Base-by-base conservation (phyloP, 1,140 invertebrate species). In the Atta cephalotes region DNA sequence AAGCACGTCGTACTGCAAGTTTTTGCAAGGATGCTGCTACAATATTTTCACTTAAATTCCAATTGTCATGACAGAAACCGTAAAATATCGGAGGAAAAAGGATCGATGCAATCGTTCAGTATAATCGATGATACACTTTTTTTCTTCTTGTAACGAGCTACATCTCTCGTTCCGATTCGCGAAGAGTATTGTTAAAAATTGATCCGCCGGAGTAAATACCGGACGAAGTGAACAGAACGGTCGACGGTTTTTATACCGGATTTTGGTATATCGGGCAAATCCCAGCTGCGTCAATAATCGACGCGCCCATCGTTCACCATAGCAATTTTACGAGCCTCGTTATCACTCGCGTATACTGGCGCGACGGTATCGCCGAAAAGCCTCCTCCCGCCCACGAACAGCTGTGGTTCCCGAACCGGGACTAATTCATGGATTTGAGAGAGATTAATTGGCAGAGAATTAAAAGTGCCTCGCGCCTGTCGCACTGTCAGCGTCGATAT, bases 241-340 rank as follows among this genome's bases (percentile, higher is more conserved):
- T 18, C 53, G 70, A 62, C 56, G 18, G 56, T 62, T 82, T 82
- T 82, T 74, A 74, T 25, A 62, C 68, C 39, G 80, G 70, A 84
- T 84, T 84, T 84, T 51, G 80, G 70, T 76, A 74, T 84, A 74
- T 84, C 80, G 35, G 58, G 56, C 70, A 76, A 84, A 84, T 84
- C 70, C 80, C 70, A 74, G 70, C 70, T 84, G 80, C 70, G 70
- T 74, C 80, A 84, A 84, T 84, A 84, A 84, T 84, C 80, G 80
- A 84, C 68, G 70, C 5, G 39, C 4, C 80, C 56, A 84, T 84
- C 80, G 80, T 84, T 84, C 80, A 76, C 70, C 39, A 70, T 84
- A 84, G 70, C 70, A 76, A 84, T 84, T 84, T 84, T 84, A 84
- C 80, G 80, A 76, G 28, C 68, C 80, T 84, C 80, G 80, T 84